Evolutionary conservation across 2,113 vertebrate genomes (phyloP).

Genomic region (Pantherophis guttatus): DNA sequence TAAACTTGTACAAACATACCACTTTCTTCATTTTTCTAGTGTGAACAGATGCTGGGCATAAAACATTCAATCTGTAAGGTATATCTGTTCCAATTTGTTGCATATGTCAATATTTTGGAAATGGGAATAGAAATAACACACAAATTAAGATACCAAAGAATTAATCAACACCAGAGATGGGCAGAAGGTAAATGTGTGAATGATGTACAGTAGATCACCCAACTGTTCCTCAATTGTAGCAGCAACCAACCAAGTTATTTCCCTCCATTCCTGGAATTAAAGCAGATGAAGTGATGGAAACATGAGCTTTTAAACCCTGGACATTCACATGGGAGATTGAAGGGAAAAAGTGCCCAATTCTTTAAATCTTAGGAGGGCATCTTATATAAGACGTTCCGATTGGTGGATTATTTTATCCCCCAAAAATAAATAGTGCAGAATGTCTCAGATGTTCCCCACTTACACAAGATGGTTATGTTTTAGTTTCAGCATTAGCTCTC

Average conservation of each 20-base stretch:
- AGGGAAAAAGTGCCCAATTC: not conserved
- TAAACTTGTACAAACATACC: not conserved
- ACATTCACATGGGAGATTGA: not conserved
- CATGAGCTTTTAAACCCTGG: not conserved
- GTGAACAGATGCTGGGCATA: not conserved
- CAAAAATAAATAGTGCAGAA: not conserved
- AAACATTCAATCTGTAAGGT: not conserved
- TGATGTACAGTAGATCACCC: not conserved
- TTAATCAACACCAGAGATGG: not conserved
- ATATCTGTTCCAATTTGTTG: not conserved
- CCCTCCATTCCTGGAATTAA: not conserved
- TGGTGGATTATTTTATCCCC: not conserved
- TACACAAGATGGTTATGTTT: not conserved
- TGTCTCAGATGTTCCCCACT: not conserved
- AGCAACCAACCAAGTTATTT: not conserved
- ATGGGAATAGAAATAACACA: not conserved
- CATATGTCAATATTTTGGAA: not conserved
- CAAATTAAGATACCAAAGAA: not conserved
- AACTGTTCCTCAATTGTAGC: not conserved
- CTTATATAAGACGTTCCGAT: not conserved
- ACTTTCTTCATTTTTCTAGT: not conserved
- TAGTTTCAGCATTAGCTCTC: conserved; percentile 11
- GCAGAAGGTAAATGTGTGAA: not conserved
- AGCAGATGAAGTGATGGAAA: not conserved
- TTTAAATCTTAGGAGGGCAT: not conserved